Conservation (phyloP, 1,140 invertebrate species). For the Drosophila takahashii region DNA sequence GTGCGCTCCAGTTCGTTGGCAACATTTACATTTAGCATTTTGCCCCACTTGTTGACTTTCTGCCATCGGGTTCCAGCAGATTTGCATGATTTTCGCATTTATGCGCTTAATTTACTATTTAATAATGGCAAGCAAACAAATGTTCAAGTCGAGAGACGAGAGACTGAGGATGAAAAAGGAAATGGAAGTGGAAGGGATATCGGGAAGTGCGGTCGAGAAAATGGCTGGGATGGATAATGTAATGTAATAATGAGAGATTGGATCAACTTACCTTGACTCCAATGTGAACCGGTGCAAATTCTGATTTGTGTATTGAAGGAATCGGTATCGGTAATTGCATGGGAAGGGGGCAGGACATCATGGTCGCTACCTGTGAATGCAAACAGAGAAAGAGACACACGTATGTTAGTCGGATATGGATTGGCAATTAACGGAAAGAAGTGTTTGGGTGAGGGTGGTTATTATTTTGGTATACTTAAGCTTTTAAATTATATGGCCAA, state of each 20-base stretch:
- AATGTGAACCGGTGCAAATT: constrained; percentile 87
- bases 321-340: constrained; percentile 87
- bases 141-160: constrained; percentile 5
- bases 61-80: constrained; percentile 48
- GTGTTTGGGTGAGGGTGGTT: not conserved
- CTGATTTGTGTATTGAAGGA: constrained; percentile 86
- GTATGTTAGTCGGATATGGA: constrained; percentile 53
- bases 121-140: constrained; percentile 53
- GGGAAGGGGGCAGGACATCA: constrained; percentile 88
- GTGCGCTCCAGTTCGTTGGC: constrained; percentile 36
- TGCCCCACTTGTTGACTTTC: constrained; percentile 69
- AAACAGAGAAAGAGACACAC: constrained; percentile 52
- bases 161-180: not conserved
- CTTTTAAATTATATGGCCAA: too few relatives aligned
- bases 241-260: constrained; percentile 15
- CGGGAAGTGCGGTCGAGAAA: not conserved
- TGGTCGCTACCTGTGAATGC: constrained; percentile 86
- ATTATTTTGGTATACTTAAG: not conserved
- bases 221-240: constrained; percentile 8
- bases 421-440: not conserved
- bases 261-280: constrained; percentile 86
- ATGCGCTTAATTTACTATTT: constrained; percentile 74
- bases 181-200: too few relatives aligned
- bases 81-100: constrained; percentile 80
- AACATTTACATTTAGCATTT: constrained; percentile 75